Conservation (phyloP, 2,113 vertebrate genomes). For the Petaurus breviceps region DNA sequence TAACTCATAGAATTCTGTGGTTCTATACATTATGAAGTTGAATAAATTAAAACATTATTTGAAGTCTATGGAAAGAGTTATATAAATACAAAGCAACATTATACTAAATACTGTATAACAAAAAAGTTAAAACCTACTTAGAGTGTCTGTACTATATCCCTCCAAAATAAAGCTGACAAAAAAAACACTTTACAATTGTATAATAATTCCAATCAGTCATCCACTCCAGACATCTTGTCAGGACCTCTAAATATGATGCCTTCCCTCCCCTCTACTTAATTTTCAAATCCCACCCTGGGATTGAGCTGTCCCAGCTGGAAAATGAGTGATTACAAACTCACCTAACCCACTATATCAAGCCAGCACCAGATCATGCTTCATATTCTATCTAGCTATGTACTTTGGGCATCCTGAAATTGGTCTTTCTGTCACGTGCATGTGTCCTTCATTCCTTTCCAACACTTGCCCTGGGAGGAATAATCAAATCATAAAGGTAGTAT, state of each 20-base stretch:
- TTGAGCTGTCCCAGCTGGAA: not conserved
- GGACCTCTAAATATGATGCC: not conserved
- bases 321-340: not conserved
- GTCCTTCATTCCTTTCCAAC: not conserved
- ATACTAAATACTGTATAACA: not conserved
- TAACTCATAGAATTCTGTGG: not conserved
- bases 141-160: not conserved
- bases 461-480: not conserved
- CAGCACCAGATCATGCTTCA: not conserved
- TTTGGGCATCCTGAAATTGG: not conserved
- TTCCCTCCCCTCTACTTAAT: not conserved
- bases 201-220: not conserved
- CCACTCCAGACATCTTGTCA: not conserved
- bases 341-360: not conserved
- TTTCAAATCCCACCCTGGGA: not conserved
- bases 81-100: not conserved
- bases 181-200: not conserved
- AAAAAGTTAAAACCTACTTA: not conserved
- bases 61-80: slow-evolving; percentile 37
- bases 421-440: not conserved
- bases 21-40: slow-evolving; percentile 30
- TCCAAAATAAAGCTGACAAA: not conserved
- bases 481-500: not conserved
- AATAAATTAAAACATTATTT: slow-evolving; percentile 26
- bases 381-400: not conserved